Percentiles rank a stretch among this genome's conserved stretches.
These are phyloP conservation scores for Acanthopagrus latus DNA, from an alignment of 2,797 vertebrate species.

Conservation along the genomic window DNA sequence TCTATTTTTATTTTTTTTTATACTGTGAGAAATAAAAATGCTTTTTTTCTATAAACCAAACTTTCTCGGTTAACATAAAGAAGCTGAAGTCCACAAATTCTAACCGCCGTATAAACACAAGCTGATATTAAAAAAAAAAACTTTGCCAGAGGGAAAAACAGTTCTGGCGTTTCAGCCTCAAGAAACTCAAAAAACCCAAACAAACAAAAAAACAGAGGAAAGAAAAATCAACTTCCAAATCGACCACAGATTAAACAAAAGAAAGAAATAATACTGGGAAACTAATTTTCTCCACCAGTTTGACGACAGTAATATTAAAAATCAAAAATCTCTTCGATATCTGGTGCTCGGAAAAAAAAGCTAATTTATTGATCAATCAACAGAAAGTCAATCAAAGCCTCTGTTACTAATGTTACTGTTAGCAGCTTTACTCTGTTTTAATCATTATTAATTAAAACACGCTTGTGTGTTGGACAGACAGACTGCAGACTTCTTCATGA, in stretches of 20 bases:
- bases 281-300: no score
- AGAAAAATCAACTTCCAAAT: no score
- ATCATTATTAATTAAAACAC: neutral
- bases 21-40: neutral
- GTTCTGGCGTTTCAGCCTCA: no score
- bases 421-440: neutral
- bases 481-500: neutral
- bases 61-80: neutral
- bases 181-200: no score
- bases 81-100: neutral
- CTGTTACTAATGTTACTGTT: no score
- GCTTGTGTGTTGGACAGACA: neutral
- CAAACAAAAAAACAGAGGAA: no score
- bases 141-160: neutral
- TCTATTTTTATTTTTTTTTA: neutral
- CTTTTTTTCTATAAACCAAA: neutral
- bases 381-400: rapidly evolving
- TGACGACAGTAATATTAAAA: no score
- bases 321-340: no score
- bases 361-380: no score
- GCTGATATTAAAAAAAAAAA: neutral
- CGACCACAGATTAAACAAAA: no score
- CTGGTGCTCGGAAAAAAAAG: no score
- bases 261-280: no score
- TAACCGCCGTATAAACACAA: neutral